Evolutionary conservation across 2,113 vertebrate species (phyloP).

Genomic region (Bufo bufo): DNA sequence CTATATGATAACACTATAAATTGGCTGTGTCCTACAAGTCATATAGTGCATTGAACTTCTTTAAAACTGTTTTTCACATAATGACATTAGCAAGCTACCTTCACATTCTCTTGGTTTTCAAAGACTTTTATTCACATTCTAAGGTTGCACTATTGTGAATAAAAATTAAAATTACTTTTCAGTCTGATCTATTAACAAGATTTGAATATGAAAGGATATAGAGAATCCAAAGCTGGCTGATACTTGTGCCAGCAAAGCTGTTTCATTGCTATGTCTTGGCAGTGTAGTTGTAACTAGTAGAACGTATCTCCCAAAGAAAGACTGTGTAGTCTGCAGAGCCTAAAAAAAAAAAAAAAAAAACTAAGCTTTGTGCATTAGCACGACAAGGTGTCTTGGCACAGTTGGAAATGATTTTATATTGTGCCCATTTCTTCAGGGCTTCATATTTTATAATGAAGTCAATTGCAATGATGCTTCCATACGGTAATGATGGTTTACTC

Average conservation of each 20-base stretch:
- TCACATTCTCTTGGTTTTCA: constrained; percentile 39
- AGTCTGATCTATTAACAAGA: constrained; percentile 65
- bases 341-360: background rate
- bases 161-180: constrained; percentile 65
- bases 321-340: background rate
- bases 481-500: background rate
- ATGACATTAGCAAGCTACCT: constrained; percentile 29
- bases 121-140: constrained; percentile 48
- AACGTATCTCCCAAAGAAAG: background rate
- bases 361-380: background rate
- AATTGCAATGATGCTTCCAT: background rate
- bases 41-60: background rate
- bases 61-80: constrained; percentile 34
- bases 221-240: constrained; percentile 56
- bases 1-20: background rate
- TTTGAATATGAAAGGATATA: constrained; percentile 58
- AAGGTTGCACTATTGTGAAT: constrained; percentile 59
- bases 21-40: background rate
- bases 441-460: background rate
- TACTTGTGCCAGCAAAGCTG: constrained; percentile 54
- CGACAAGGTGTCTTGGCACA: background rate
- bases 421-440: background rate
- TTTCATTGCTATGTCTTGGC: constrained; percentile 55
- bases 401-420: background rate
- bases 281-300: constrained; percentile 57